Conservation (phyloP, 2,888 invertebrate genomes). For the Tetheella fluctuosa region DNA sequence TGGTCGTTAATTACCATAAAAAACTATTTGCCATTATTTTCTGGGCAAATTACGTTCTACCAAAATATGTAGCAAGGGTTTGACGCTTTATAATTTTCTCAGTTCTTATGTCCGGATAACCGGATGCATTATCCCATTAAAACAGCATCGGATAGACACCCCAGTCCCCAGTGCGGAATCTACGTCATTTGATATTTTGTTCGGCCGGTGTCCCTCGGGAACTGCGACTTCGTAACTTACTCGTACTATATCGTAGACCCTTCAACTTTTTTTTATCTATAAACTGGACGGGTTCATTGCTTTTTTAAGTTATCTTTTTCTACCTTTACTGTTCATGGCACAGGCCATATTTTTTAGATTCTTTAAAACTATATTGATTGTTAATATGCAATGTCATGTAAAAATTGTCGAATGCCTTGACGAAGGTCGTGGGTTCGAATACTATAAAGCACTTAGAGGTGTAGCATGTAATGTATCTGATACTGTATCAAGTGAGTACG, state of each 20-base stretch:
- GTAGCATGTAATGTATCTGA: too few relatives aligned
- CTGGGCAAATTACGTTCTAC: too few relatives aligned
- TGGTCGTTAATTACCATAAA: too few relatives aligned
- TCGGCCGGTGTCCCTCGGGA: neutral
- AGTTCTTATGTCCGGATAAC: neutral
- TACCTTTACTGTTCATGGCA: neutral
- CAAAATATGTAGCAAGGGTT: too few relatives aligned
- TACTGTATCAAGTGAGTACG: too few relatives aligned
- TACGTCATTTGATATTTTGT: conserved; percentile 10
- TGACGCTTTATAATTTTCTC: too few relatives aligned
- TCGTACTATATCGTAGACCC: neutral
- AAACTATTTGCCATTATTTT: too few relatives aligned
- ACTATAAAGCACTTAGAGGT: too few relatives aligned
- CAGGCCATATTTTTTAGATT: neutral
- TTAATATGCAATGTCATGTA: too few relatives aligned
- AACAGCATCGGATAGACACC: neutral
- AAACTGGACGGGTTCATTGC: neutral
- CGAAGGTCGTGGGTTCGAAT: too few relatives aligned
- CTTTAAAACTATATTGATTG: too few relatives aligned
- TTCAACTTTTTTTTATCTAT: conserved; percentile 1
- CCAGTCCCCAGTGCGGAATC: neutral
- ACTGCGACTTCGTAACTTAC: neutral
- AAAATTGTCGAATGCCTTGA: too few relatives aligned
- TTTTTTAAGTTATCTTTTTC: neutral
- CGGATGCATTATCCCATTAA: neutral